A percentile compares a stretch with the other conserved stretches of the same genome.
These are phyloP conservation scores for Panurus biarmicus DNA, from an alignment of 2,113 vertebrate genomes.

Conservation along the genomic window DNA sequence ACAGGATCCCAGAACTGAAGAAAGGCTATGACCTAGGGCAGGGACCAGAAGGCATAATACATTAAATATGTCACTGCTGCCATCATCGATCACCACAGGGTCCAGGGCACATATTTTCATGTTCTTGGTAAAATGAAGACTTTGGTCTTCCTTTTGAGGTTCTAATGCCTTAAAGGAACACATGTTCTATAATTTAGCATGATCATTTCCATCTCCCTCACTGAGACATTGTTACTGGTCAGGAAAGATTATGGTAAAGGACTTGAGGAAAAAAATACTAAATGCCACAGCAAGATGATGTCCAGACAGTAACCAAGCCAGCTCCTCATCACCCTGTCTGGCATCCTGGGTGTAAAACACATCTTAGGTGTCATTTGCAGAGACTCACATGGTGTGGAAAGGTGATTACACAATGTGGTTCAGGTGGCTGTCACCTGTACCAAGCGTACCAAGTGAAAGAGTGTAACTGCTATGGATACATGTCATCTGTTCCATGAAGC, in stretches of 20 bases:
- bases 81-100: accelerated
- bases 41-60: background rate
- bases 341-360: background rate
- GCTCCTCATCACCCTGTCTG: background rate
- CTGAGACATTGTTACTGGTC: background rate
- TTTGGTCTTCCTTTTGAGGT: background rate
- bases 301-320: background rate
- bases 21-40: background rate
- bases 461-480: background rate
- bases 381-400: background rate
- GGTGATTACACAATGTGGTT: background rate
- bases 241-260: background rate
- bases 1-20: background rate
- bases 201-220: background rate
- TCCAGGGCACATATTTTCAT: background rate
- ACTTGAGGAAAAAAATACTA: background rate
- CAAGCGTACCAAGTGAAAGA: background rate
- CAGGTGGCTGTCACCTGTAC: background rate
- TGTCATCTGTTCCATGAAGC: background rate
- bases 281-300: background rate
- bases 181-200: background rate
- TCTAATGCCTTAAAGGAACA: background rate
- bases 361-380: background rate
- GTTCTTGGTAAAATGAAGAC: background rate
- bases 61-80: background rate